Evolutionary conservation across 2,888 invertebrate species (phyloP), one percentile per base, ranked within the genome.

Genomic region (Mythimna lalbum): DNA sequence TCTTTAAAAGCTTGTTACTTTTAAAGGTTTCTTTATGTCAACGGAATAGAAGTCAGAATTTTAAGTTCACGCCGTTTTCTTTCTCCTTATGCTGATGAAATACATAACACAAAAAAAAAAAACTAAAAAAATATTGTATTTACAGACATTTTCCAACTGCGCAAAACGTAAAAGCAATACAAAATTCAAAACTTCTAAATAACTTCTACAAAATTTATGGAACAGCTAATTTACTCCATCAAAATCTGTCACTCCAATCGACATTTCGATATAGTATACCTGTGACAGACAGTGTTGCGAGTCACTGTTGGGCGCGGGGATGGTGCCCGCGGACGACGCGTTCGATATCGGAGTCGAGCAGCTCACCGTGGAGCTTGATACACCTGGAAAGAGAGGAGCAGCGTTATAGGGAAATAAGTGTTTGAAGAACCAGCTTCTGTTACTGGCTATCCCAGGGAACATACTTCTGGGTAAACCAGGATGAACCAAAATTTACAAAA

Each of bases 271-370:
- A 19, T 1, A 19, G 4, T 14, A 4, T 47, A 98, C 98, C 97
- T 98, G 98, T 80, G 98, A 98, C 65, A 98, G 86, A 62, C 90
- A 95, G 50, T 88, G 90, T 3, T 89, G 91, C 0, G 90, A 97
- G 96, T 93, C 98, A 96, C 91, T 97, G 97, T 96, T 97, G 96
- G 93, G 96, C 82, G 97, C 96, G 95, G 97, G 90, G 93, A 96
- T 82, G 96, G 97, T 91, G 96, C 97, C 96, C 91, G 96, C 93
- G 0, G 95, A 95, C 0, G 95, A 95, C 17, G 93, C 92, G 83
- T 89, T 93, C 21, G 95, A 95, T 57, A 95, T 89, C 14, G 95
- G 95, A 3, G 95, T 95, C 0, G 95, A 95, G 78, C 95, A 95
- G 62, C 93, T 93, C 64, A 93, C 92, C 5, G 93, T 93, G 0